These are phyloP conservation scores for Suillia variegata DNA, from an alignment of 2,888 invertebrate species.

Conservation along the genomic window DNA sequence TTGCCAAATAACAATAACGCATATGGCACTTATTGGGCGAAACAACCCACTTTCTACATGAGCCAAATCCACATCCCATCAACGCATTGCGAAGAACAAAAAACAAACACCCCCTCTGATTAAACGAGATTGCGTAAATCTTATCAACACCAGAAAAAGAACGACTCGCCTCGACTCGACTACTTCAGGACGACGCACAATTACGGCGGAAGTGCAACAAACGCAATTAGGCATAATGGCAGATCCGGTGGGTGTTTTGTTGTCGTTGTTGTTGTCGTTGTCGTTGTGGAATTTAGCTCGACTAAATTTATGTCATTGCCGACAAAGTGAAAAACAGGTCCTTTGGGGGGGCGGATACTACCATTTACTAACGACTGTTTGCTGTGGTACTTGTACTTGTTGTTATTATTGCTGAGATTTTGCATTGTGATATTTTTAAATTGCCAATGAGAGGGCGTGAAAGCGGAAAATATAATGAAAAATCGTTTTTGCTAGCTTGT, in stretches of 20 bases:
- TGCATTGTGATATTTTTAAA: too few species aligned
- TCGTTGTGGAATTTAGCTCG: not conserved
- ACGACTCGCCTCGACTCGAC: too few species aligned
- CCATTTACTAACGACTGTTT: too few species aligned
- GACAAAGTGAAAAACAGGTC: slow-evolving; percentile 1
- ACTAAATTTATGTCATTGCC: slow-evolving; percentile 14
- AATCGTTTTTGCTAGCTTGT: too few species aligned
- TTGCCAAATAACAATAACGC: not conserved
- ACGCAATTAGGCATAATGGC: slow-evolving; percentile 24
- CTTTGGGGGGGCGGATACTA: too few species aligned
- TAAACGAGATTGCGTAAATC: slow-evolving; percentile 22
- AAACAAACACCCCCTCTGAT: not conserved
- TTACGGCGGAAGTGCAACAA: slow-evolving; percentile 25
- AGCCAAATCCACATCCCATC: not conserved
- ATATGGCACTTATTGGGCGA: not conserved
- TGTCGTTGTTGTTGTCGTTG: slow-evolving; percentile 1
- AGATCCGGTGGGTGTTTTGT: slow-evolving; percentile 6
- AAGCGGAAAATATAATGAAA: too few species aligned
- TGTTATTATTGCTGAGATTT: too few species aligned
- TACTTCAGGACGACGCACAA: slow-evolving; percentile 22
- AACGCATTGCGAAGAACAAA: not conserved
- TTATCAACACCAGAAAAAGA: slow-evolving; percentile 24
- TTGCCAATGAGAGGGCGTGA: too few species aligned
- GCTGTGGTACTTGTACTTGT: too few species aligned
- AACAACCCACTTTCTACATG: not conserved